phyloP scores from a whole-genome alignment of 2,888 invertebrate genomes.

The Melanotus villosus region DNA sequence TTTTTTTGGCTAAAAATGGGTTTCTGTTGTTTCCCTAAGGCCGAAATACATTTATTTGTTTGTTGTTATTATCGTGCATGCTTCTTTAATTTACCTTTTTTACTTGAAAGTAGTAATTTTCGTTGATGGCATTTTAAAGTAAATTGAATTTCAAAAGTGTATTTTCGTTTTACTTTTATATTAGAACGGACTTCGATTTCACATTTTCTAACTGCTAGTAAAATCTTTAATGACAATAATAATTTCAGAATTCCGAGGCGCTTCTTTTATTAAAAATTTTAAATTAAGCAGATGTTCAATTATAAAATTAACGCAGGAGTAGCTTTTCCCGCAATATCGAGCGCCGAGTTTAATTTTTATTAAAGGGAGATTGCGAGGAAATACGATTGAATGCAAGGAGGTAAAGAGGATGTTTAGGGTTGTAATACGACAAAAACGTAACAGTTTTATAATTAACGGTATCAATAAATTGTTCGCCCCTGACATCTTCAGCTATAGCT shows the following conservation, averaged over 20 bases:
- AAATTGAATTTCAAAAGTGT: neutral
- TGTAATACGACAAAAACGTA: conserved; percentile 46
- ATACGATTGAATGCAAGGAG: conserved; percentile 9
- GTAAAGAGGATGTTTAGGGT: conserved; percentile 34
- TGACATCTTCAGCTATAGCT: conserved; percentile 51
- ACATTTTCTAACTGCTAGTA: conserved; percentile 19
- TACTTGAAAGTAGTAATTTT: too few relatives aligned
- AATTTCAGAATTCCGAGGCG: neutral
- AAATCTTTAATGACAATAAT: conserved; percentile 12
- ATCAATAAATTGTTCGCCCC: conserved; percentile 55
- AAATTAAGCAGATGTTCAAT: conserved; percentile 21
- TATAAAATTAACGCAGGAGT: conserved; percentile 3
- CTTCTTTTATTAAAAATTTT: conserved; percentile 17
- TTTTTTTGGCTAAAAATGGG: too few relatives aligned
- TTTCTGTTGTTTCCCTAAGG: too few relatives aligned
- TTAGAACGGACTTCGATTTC: too few relatives aligned
- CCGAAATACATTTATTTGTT: too few relatives aligned
- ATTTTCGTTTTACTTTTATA: neutral
- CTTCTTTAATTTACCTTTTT: too few relatives aligned
- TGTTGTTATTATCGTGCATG: too few relatives aligned
- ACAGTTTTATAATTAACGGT: conserved; percentile 52
- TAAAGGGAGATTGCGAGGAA: neutral
- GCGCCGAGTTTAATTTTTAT: conserved; percentile 2
- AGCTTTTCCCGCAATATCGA: conserved; percentile 1
- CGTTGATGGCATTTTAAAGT: too few relatives aligned